A percentile compares a stretch with the other conserved stretches of the same genome.
Conservation (phyloP, 2,888 invertebrate species). For the Plagodis dolabraria region DNA sequence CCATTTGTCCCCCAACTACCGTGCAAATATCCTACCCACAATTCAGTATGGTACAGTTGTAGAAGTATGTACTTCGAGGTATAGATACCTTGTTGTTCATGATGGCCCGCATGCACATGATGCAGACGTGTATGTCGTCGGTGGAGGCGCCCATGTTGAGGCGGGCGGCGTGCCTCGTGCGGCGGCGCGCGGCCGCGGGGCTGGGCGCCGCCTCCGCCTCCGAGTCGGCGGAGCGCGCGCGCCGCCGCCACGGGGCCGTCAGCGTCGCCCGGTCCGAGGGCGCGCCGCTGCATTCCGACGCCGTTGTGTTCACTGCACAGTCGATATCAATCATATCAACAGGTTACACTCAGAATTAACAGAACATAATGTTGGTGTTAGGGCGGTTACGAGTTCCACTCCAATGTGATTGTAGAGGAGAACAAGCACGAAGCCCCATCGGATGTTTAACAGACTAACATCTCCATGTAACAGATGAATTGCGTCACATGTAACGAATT, state of each 20-base stretch:
- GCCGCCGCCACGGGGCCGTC: slow-evolving; percentile 69
- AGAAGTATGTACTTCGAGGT: background rate
- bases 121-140: slow-evolving; percentile 99
- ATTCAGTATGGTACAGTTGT: too few species aligned
- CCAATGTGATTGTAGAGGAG: too few species aligned
- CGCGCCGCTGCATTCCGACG: slow-evolving; percentile 75
- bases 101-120: slow-evolving; percentile 99
- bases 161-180: slow-evolving; percentile 93
- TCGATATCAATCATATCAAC: too few species aligned
- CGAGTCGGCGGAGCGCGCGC: slow-evolving; percentile 64
- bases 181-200: slow-evolving; percentile 80
- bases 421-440: too few species aligned
- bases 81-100: slow-evolving; percentile 97
- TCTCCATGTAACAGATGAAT: too few species aligned
- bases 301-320: slow-evolving; percentile 67
- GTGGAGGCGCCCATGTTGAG: slow-evolving; percentile 98
- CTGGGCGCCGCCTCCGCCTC: slow-evolving; percentile 64
- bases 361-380: too few species aligned
- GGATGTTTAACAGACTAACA: too few species aligned
- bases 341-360: too few species aligned
- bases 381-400: too few species aligned
- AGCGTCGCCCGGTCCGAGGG: slow-evolving; percentile 63
- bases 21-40: too few species aligned
- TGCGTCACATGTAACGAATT: too few species aligned
- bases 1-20: too few species aligned